Conservation (phyloP, 2,888 invertebrate species). For the Charanyca ferruginea region DNA sequence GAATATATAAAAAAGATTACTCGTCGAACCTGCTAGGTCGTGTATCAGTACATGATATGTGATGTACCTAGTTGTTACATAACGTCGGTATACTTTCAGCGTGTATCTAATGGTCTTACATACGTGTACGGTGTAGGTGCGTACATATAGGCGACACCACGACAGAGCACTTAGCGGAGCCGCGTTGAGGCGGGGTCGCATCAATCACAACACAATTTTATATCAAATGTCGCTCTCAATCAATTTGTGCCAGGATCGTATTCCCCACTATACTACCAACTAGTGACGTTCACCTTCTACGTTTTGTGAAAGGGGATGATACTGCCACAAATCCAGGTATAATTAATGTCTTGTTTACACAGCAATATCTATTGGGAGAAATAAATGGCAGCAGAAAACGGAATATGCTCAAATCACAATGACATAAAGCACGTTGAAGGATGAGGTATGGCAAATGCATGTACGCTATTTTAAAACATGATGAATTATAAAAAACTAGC, state of each 20-base stretch:
- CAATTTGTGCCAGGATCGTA: slow-evolving; percentile 89
- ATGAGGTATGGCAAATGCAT: not conserved
- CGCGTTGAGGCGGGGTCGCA: slow-evolving; percentile 86
- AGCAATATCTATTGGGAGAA: slow-evolving; percentile 45
- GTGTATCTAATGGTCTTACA: slow-evolving; percentile 71
- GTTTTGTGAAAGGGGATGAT: slow-evolving; percentile 61
- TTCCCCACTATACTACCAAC: slow-evolving; percentile 81
- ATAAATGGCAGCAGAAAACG: slow-evolving; percentile 19
- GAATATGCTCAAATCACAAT: slow-evolving; percentile 20
- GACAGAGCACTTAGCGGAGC: slow-evolving; percentile 89
- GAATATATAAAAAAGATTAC: slow-evolving; percentile 57
- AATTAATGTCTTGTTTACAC: slow-evolving; percentile 62
- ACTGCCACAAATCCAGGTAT: slow-evolving; percentile 56
- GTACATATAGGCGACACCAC: slow-evolving; percentile 79
- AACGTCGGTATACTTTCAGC: slow-evolving; percentile 55
- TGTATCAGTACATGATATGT: slow-evolving; percentile 38
- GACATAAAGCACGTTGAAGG: not conserved
- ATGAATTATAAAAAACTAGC: no score
- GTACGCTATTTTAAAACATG: not conserved
- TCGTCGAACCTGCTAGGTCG: slow-evolving; percentile 38
- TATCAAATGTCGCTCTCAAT: slow-evolving; percentile 91
- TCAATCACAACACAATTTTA: slow-evolving; percentile 91
- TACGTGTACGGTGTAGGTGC: slow-evolving; percentile 65
- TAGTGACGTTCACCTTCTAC: slow-evolving; percentile 73
- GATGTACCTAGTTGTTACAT: slow-evolving; percentile 49